Evolutionary conservation across 2,888 invertebrate species (phyloP), one percentile per base, ranked within the genome.

Genomic region (Ophonus ardosiacus): DNA sequence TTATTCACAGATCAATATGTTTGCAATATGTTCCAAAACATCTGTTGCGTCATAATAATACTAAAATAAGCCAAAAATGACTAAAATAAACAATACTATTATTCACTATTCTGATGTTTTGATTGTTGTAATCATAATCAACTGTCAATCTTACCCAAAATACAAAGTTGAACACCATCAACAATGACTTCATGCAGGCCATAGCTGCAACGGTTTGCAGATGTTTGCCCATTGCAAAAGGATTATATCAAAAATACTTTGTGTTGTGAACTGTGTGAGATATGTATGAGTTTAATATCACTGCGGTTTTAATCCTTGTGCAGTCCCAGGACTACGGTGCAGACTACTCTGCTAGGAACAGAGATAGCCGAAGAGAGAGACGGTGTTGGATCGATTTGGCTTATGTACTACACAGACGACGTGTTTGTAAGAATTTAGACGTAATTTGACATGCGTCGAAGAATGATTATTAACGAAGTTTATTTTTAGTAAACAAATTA

Each of bases 111-210:
- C 31, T 31, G 5, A 10, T n/a, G 31, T 31, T 71, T n/a, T 76
- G 24, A 21, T 74, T 51, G 56, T 51, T 74, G 57, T n/a, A 78
- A 78, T 51, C 56, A 78, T 31, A 92, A 10, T 51, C 43, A 51
- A 51, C 13, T 31, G 31, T 31, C 31, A 31, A 4, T 51, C 95
- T 94, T 91, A 97, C 97, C 96, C 95, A 96, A 91, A 97, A 96
- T 38, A 95, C 91, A 87, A 96, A 93, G 91, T 97, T 97, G 92
- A 96, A 97, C 81, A 95, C 91, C 93, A 96, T 96, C 86, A 97
- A 92, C 59, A 96, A 92, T 0, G 95, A 94, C 90, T 96, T 97
- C 92, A 96, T 94, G 90, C 96, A 96, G 87, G 95, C 95, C 91
- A 96, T 94, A 38, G 95, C 94, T 61, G 96, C 95, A 87, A 95